These are phyloP conservation scores for Eupithecia vulgata DNA, from an alignment of 2,888 invertebrate species.

Conservation along the genomic window DNA sequence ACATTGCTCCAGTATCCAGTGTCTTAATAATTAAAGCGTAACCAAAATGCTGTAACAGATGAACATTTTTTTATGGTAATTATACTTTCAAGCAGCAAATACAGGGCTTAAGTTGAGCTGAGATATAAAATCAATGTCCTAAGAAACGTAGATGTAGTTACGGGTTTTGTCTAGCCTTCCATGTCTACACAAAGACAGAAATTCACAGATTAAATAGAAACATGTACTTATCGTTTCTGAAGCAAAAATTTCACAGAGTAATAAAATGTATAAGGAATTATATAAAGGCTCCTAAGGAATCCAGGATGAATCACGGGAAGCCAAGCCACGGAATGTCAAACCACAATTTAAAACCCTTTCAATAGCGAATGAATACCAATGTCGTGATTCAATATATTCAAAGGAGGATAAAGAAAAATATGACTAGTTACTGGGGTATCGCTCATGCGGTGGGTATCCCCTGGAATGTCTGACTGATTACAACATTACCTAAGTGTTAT, in stretches of 20 bases:
- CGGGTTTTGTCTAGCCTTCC: neutral
- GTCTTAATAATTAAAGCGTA: neutral
- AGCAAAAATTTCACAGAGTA: neutral
- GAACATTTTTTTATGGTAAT: neutral
- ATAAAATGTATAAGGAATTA: neutral
- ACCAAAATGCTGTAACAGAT: neutral
- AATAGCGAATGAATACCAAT: constrained; percentile 51
- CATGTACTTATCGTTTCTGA: neutral
- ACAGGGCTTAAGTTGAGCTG: neutral
- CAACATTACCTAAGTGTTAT: neutral
- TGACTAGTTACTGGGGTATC: neutral
- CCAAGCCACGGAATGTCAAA: constrained; percentile 58
- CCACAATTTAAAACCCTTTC: constrained; percentile 54
- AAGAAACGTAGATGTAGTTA: neutral
- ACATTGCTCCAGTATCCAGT: constrained; percentile 12
- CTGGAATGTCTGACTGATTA: no score
- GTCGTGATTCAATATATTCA: constrained; percentile 60
- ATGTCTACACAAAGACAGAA: neutral
- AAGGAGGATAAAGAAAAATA: neutral
- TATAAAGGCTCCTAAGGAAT: constrained; percentile 39
- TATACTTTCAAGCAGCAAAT: neutral
- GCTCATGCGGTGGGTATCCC: neutral
- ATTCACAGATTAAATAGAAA: neutral
- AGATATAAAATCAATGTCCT: neutral
- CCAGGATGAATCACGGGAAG: constrained; percentile 59